Percentiles rank a stretch among this genome's conserved stretches.
Evolutionary conservation across 2,113 vertebrate genomes (phyloP).

Genomic region (Desmodus rotundus): DNA sequence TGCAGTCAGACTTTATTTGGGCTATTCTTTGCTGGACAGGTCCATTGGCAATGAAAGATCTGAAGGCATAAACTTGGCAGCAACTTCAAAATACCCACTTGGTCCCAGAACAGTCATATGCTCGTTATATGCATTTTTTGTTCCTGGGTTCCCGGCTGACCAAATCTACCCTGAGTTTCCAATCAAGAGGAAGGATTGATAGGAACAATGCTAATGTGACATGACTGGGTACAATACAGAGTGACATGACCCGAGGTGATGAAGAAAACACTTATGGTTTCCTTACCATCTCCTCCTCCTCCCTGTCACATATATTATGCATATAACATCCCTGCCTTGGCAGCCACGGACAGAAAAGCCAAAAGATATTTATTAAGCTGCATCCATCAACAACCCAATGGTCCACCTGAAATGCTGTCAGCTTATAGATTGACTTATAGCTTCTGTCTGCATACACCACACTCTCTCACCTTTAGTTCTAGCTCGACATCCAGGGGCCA

Average conservation of each 20-base stretch:
- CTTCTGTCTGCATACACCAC: background rate
- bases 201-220: conserved; percentile 49
- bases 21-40: background rate
- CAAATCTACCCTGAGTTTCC: conserved; percentile 39
- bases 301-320: background rate
- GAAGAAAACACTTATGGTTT: conserved; percentile 9
- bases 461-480: background rate
- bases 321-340: background rate
- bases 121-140: conserved; percentile 59
- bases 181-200: conserved; percentile 33
- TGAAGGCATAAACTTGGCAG: conserved; percentile 36
- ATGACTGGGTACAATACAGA: conserved; percentile 47
- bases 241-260: conserved; percentile 53
- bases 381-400: background rate
- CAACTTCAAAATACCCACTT: background rate
- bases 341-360: conserved; percentile 35
- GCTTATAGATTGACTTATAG: background rate
- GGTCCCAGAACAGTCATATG: background rate
- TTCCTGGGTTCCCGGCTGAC: background rate
- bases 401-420: background rate
- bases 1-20: conserved; percentile 8
- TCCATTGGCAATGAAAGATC: background rate
- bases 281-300: background rate
- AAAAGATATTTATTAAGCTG: background rate
- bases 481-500: background rate